These are phyloP conservation scores for Montipora sp. DNA, from an alignment of 64 coral and sea anemone genomes.

Conservation along the genomic window DNA sequence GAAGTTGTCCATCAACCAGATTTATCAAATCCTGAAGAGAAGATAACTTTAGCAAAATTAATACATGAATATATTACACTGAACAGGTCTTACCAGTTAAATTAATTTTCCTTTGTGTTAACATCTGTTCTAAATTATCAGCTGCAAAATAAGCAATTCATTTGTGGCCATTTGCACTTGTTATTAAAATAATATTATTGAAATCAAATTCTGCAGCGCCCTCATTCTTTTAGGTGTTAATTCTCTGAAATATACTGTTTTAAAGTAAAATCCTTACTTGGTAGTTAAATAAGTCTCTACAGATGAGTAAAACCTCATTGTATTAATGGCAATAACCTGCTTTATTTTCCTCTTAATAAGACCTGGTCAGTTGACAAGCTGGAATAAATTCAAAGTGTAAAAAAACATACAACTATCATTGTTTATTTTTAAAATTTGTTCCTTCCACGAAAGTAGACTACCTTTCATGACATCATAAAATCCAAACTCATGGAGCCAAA, in stretches of 20 bases:
- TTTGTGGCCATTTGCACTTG: neutral
- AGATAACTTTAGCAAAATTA: neutral
- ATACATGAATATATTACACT: constrained; percentile 4
- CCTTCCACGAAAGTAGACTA: neutral
- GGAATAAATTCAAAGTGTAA: neutral
- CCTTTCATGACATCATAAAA: too few relatives aligned
- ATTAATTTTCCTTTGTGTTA: too few relatives aligned
- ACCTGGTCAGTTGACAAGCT: neutral
- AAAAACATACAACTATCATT: neutral
- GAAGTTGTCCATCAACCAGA: neutral
- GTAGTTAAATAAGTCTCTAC: neutral
- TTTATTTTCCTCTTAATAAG: too few relatives aligned
- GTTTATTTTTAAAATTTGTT: neutral
- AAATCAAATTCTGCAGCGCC: too few relatives aligned
- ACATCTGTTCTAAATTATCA: neutral
- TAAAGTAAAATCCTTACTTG: constrained; percentile 16
- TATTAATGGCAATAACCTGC: neutral
- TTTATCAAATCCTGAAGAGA: neutral
- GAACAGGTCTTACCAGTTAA: neutral
- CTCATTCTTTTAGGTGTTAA: too few relatives aligned
- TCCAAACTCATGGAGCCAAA: too few relatives aligned
- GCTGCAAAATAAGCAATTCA: too few relatives aligned
- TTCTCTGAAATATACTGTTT: neutral
- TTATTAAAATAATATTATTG: neutral
- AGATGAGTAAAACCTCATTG: constrained; percentile 19